Percentiles rank a stretch among this genome's conserved stretches.
These are phyloP conservation scores for Abramis brama DNA, from an alignment of 2,113 vertebrate species.

Conservation along the genomic window DNA sequence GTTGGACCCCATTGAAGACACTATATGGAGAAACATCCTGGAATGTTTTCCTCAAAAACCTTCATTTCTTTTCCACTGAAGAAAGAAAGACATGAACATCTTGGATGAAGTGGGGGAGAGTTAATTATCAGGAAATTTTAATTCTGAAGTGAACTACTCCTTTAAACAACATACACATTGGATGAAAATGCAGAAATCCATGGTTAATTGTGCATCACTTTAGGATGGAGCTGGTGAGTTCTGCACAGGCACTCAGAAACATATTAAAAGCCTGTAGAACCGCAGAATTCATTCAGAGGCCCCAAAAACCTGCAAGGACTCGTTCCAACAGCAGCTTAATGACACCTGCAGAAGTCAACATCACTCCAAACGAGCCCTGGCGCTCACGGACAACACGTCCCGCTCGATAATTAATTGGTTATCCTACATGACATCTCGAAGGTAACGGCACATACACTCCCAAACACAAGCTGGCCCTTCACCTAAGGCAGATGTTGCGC, in stretches of 20 bases:
- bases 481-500: background rate
- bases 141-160: too few species aligned
- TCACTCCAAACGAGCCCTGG: background rate
- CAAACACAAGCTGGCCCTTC: background rate
- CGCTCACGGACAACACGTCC: background rate
- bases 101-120: too few species aligned
- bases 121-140: too few species aligned
- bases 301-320: background rate
- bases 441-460: background rate
- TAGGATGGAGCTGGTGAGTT: background rate
- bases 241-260: background rate
- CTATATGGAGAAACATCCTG: too few species aligned
- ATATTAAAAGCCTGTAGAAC: background rate
- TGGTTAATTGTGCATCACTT: background rate
- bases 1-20: too few species aligned
- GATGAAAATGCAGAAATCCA: too few species aligned
- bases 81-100: too few species aligned
- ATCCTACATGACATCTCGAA: background rate
- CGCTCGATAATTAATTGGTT: background rate
- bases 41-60: too few species aligned
- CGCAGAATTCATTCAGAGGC: background rate
- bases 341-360: background rate
- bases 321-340: background rate
- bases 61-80: too few species aligned
- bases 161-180: too few species aligned